Percentiles rank a stretch among this genome's conserved stretches.
phyloP scores from a whole-genome alignment of 2,797 vertebrate genomes.

The Cottoperca gobio region DNA sequence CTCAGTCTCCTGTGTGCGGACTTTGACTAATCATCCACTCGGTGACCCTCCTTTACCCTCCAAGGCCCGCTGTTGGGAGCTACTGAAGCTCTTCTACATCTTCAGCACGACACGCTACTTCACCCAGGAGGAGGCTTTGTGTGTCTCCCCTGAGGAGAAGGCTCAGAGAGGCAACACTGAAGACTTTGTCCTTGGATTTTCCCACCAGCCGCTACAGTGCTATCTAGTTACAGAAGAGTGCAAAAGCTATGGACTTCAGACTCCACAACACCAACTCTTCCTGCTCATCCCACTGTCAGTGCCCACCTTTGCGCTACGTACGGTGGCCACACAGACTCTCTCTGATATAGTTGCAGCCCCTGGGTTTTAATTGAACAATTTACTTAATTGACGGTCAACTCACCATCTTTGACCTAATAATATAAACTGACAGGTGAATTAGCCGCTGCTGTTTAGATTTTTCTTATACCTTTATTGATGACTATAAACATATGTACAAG shows the following conservation, averaged over 20 bases:
- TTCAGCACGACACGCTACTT: constrained; percentile 87
- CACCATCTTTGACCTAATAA: background rate
- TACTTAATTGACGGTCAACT: background rate
- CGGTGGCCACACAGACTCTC: constrained; percentile 87
- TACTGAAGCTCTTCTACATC: constrained; percentile 88
- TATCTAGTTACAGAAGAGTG: constrained; percentile 88
- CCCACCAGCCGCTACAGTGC: constrained; percentile 87
- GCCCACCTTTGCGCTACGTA: constrained; percentile 87
- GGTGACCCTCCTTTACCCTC: constrained; percentile 58
- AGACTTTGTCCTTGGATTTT: constrained; percentile 79
- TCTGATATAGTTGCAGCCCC: constrained; percentile 75
- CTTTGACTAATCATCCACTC: background rate
- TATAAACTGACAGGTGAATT: background rate
- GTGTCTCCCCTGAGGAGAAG: constrained; percentile 57
- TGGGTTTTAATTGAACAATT: constrained; percentile 72
- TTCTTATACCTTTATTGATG: background rate
- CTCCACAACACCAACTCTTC: constrained; percentile 87
- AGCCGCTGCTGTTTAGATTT: background rate
- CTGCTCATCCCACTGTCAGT: constrained; percentile 84
- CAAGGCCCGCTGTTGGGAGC: constrained; percentile 80
- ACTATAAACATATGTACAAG: background rate
- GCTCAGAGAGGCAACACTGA: constrained; percentile 60
- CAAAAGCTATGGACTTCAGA: constrained; percentile 87
- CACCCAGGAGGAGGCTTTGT: constrained; percentile 70
- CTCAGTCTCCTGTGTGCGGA: constrained; percentile 83